A percentile compares a stretch with the other conserved stretches of the same genome.
Evolutionary conservation across 2,888 invertebrate species (phyloP).

Genomic region (Platycheirus rosarum): DNA sequence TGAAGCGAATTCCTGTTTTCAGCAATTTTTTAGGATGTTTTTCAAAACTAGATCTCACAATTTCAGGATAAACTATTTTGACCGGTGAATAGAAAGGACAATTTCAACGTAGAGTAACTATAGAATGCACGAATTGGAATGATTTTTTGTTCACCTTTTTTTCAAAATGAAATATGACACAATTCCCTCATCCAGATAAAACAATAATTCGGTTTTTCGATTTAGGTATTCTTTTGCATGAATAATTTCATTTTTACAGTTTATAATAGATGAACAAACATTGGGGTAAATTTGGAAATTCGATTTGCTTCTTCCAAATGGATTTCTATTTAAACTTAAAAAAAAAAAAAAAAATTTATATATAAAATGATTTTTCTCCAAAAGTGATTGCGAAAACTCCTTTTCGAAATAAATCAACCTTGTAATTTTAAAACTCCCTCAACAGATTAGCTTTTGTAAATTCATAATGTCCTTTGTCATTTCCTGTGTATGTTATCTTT

Average conservation of each 20-base stretch:
- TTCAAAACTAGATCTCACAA: constrained; percentile 6
- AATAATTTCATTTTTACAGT: not conserved
- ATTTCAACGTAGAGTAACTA: constrained; percentile 2
- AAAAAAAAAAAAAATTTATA: not conserved
- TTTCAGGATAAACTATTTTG: constrained; percentile 22
- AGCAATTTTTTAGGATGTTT: constrained; percentile 6
- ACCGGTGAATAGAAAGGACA: constrained; percentile 33
- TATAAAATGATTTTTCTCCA: not conserved
- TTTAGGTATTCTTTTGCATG: not conserved
- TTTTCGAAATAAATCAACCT: constrained; percentile 1
- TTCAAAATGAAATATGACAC: not conserved
- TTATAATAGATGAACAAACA: not conserved
- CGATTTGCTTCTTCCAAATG: constrained; percentile 16
- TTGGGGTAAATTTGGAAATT: constrained; percentile 6
- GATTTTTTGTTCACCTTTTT: too few relatives aligned
- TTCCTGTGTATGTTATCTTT: not conserved
- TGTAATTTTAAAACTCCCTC: not conserved
- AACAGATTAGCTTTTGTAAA: not conserved
- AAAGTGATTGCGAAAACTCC: not conserved
- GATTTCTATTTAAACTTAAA: not conserved
- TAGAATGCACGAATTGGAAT: constrained; percentile 6
- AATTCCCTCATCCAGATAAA: not conserved
- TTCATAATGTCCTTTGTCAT: not conserved
- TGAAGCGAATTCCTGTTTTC: constrained; percentile 5
- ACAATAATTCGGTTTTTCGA: not conserved